Evolutionary conservation across 2,888 invertebrate genomes (phyloP).

Genomic region (Heteromurus nitidus): DNA sequence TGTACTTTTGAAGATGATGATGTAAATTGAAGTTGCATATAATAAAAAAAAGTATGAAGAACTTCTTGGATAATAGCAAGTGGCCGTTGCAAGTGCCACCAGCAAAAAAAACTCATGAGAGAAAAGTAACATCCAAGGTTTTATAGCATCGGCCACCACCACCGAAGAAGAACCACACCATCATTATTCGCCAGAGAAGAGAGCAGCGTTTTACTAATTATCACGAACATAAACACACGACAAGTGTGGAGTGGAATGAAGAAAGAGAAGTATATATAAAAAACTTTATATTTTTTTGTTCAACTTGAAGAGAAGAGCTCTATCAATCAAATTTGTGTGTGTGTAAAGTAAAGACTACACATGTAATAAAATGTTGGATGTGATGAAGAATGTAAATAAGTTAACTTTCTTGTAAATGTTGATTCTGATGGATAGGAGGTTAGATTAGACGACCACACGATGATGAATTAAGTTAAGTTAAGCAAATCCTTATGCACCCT

Average conservation of each 20-base stretch:
- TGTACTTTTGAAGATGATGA: conserved; percentile 35
- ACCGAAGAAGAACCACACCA: too few species aligned
- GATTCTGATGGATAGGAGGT: neutral
- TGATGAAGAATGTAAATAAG: conserved; percentile 24
- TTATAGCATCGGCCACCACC: conserved; percentile 8
- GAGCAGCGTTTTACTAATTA: conserved; percentile 48
- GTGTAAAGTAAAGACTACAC: neutral
- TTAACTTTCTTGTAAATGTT: conserved; percentile 14
- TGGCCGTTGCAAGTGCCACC: conserved; percentile 40
- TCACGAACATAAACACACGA: conserved; percentile 50
- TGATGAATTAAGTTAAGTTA: conserved; percentile 19
- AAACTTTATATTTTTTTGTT: neutral
- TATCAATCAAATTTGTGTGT: conserved; percentile 19
- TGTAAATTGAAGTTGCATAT: conserved; percentile 29
- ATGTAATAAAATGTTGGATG: too few species aligned
- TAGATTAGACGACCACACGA: too few species aligned
- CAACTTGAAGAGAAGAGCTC: neutral
- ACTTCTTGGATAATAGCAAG: conserved; percentile 2
- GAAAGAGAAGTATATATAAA: conserved; percentile 26
- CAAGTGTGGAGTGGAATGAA: conserved; percentile 18
- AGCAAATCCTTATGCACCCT: neutral
- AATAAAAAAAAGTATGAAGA: conserved; percentile 8
- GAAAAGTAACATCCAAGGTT: conserved; percentile 23
- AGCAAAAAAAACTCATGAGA: conserved; percentile 31
- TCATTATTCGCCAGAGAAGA: conserved; percentile 18